Percentiles rank a stretch among this genome's conserved stretches.
These are phyloP conservation scores for Laspeyria flexula DNA, from an alignment of 2,888 invertebrate species.

Conservation along the genomic window DNA sequence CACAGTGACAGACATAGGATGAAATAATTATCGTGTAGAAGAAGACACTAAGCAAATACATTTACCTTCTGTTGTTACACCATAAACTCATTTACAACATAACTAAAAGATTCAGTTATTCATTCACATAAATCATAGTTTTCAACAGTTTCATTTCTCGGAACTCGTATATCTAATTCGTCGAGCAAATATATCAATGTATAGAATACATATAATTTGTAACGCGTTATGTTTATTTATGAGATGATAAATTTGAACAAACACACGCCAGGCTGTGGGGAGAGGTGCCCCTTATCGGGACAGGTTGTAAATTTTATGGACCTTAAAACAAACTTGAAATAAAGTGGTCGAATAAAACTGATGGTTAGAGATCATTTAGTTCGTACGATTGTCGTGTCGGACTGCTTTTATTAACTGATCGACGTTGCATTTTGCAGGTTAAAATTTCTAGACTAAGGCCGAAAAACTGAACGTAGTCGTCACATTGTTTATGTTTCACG, in stretches of 20 bases:
- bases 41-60: background rate
- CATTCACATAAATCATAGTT: background rate
- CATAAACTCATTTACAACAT: background rate
- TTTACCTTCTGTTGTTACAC: background rate
- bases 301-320: conserved; percentile 65
- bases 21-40: too few relatives aligned
- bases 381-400: conserved; percentile 23
- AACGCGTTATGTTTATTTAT: conserved; percentile 61
- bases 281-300: conserved; percentile 50
- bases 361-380: conserved; percentile 33
- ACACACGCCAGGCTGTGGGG: conserved; percentile 47
- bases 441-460: too few relatives aligned
- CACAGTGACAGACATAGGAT: too few relatives aligned
- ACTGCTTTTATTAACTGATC: too few relatives aligned
- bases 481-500: too few relatives aligned
- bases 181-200: conserved; percentile 37
- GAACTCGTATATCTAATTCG: conserved; percentile 16
- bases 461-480: too few relatives aligned
- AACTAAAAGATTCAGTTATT: background rate
- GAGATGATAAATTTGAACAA: conserved; percentile 64
- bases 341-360: conserved; percentile 55
- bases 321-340: conserved; percentile 62
- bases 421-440: too few relatives aligned
- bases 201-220: conserved; percentile 24
- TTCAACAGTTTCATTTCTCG: background rate